Base-by-base conservation (phyloP, 2,888 invertebrate species). In the Auanema freiburgensis region DNA sequence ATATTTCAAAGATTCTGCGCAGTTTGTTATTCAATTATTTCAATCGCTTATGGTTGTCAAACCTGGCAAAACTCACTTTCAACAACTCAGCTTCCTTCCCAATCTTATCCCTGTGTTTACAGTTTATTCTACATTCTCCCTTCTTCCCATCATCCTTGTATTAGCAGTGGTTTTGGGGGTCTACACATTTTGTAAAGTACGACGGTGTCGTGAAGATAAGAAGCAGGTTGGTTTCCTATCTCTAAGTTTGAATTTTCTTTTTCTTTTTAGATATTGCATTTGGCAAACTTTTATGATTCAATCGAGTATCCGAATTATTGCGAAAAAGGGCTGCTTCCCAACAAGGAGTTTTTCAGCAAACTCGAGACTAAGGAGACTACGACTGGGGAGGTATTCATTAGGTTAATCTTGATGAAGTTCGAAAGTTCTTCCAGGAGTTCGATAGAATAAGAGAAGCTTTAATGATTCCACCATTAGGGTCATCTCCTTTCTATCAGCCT, bases 51-150 rank as follows among this genome's bases (percentile, higher is more conserved):
- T 33, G 33, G 33, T 33, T 33, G 33, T 33, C 8, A 33, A 33
- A 33, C 33, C 33, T 33, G 33, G 33, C 33, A 33, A 8, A 33
- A 33, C 33, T 8, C 33, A 33, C 33, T 33, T 33, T 33, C 33
- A 33, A 33, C 33, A 33, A 8, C 33, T 33, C 8, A 33, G 33
- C 33, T 33, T 33, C 33, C 33, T 33, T 3, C 33, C 33, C 3
- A 33, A 33, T 33, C 33, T 33, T 33, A 33, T 25, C 14, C 33
- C 33, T 8, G 33, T 33, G 8, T 33, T 67, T 69, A 56, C 70
- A 75, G 75, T 71, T 63, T 69, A 74, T 53, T 74, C 76, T 2
- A 63, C 71, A 3, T 66, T 74, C 50, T 73, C 76, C 12, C 63
- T 76, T 8, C 66, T 76, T 25, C 76, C 76, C 12, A 67, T 76